These are phyloP conservation scores for Plecotus auritus DNA, from an alignment of 2,113 vertebrate genomes.

Conservation along the genomic window DNA sequence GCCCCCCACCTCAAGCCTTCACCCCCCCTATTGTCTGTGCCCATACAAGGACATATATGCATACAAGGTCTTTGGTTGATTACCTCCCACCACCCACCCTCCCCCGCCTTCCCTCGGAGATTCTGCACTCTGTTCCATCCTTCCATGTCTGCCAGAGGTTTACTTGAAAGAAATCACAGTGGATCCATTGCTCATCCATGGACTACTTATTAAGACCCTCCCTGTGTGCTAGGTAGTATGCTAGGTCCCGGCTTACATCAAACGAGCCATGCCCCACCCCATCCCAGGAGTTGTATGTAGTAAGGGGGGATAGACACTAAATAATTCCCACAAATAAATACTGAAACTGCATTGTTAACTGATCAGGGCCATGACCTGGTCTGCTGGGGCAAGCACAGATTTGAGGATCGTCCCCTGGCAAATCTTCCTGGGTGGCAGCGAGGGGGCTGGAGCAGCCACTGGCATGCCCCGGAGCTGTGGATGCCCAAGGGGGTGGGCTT, in stretches of 20 bases:
- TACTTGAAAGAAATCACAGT: background rate
- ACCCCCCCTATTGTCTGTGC: no score
- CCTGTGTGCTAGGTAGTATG: fast-evolving
- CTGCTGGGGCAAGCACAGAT: no score
- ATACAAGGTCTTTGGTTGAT: no score
- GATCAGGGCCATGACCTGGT: background rate
- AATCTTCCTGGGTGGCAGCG: background rate
- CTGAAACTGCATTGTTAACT: background rate
- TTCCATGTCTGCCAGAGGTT: background rate
- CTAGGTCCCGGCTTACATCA: background rate
- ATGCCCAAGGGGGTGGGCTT: background rate
- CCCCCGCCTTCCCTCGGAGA: no score
- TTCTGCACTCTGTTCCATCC: no score
- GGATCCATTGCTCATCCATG: background rate
- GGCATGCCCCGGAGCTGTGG: background rate
- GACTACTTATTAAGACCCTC: background rate
- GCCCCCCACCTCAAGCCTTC: no score
- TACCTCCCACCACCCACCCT: no score
- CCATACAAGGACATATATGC: no score
- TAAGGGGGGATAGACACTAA: background rate
- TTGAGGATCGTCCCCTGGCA: background rate
- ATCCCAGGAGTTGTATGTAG: background rate
- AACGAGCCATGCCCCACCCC: background rate
- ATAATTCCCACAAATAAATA: background rate
- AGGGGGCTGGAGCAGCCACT: background rate